Evolutionary conservation across 2,797 vertebrate genomes (phyloP), one percentile per base, ranked within the genome.

Genomic region (Hipposideros larvatus): DNA sequence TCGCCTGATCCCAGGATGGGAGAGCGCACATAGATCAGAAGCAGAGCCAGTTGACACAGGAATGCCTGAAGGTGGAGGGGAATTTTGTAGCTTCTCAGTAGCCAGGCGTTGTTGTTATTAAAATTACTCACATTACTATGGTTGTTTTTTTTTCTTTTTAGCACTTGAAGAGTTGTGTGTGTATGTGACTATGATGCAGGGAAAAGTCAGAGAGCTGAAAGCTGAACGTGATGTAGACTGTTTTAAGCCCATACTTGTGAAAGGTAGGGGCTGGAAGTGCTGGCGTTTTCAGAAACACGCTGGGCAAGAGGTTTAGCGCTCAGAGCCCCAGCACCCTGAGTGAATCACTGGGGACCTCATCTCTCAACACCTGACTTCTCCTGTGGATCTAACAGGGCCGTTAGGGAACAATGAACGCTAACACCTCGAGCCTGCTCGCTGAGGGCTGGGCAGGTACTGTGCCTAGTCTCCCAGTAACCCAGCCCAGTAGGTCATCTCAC

Each of bases 1-100:
- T 71, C 87, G 24, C 31, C 57, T 46, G 74, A 22, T 31, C 48
- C 24, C 34, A 7, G 37, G 65, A 48, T 5, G 48, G 48, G 31
- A 41, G 7, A 3, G 18, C 3, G 43, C 22, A 0, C 78, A 7
- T 10, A 51, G 28, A 4, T n/a, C 15, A 8, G 41, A 7, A 15
- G 74, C 88, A 51, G 37, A 79, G 48, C 26, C 59, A 11, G 48
- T 0, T 11, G 24, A 41, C 75, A 18, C 19, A 19, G 75, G 74
- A 21, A 26, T 2, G 19, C 24, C 66, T 2, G 24, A 2, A 16
- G 41, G 61, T 74, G 31, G 28, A 9, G 28, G 10, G n/a, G n/a
- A 19, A 15, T 7, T 28, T 37, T 28, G 5, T 15, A 34, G 79
- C 73, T 66, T 31, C 74, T 34, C 9, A 7, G 48, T 31, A 79